Evolutionary conservation across 2,888 invertebrate genomes (phyloP), one percentile per base, ranked within the genome.

Genomic region (Dasysyrphus tricinctus): DNA sequence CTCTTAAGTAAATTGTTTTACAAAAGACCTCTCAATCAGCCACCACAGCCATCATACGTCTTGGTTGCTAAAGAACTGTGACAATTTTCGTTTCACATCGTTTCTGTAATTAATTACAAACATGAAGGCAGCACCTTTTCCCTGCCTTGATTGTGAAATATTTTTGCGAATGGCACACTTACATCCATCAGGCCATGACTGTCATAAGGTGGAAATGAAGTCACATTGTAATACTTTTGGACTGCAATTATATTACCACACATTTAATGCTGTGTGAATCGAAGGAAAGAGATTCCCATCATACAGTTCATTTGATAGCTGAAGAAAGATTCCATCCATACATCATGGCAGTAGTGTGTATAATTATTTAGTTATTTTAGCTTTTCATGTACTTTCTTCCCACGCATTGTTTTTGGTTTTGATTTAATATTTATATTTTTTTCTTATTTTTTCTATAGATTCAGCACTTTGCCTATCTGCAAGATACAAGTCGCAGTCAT

Each of bases 381-480:
- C 8, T 8, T 77, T 80, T 70, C 57, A 67, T 59, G 11, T 49
- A 77, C 85, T 85, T 81, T 82, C 78, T 79, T 86, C 82, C 87
- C 82, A 83, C 76, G 49, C 49, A 87, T 83, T 87, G 86, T 87
- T 6, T 44, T n/a, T 37, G 78, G 54, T 44, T 67, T 16, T 69
- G 24, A 16, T 84, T 88, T 75, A 16, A 47, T 49, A 16, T 85
- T 76, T 76, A 72, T 75, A 80, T 82, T 88, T 84, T 49, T 70
- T n/a, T n/a, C n/a, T n/a, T n/a, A n/a, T 85, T n/a, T 16, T 76
- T 67, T 5, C 11, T 37, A 19, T 88, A 92, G 92, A 89, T 91
- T 76, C 92, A 91, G 88, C 92, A 92, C 77, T 92, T 90, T 88
- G 91, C 92, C 63, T 92, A 92, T 88, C 89, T 92, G 80, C 92